These are phyloP conservation scores for Plutomurus gul DNA, from an alignment of 1,140 invertebrate genomes.

Conservation along the genomic window DNA sequence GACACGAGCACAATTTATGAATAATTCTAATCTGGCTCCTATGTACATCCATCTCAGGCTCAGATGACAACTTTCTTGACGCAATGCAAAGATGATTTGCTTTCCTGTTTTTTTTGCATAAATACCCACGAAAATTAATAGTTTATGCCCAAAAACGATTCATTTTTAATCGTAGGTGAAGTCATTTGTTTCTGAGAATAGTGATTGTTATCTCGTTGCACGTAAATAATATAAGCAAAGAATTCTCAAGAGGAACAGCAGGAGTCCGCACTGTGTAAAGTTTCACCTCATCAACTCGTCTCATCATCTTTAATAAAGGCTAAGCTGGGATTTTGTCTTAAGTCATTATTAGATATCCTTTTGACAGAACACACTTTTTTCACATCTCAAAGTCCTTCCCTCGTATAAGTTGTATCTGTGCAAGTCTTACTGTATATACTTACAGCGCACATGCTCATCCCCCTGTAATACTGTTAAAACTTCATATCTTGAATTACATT, in stretches of 20 bases:
- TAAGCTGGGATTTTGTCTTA: neutral
- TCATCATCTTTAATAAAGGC: neutral
- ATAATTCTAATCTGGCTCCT: neutral
- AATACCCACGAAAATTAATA: neutral
- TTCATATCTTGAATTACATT: no score
- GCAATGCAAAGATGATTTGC: neutral
- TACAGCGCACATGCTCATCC: no score
- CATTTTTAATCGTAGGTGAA: neutral
- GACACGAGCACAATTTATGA: neutral
- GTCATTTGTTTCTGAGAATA: slow-evolving; percentile 10
- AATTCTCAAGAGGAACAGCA: neutral
- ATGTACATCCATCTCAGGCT: no score
- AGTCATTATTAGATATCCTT: neutral
- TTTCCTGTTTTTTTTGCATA: neutral
- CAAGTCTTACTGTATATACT: no score
- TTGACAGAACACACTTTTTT: neutral
- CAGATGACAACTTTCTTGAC: neutral
- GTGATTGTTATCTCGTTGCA: no score
- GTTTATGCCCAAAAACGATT: neutral
- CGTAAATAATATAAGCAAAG: no score
- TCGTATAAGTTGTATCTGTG: no score
- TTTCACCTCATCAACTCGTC: slow-evolving; percentile 5
- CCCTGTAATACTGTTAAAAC: no score
- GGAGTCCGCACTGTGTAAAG: neutral
- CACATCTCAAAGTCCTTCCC: neutral